These are phyloP conservation scores for Stictonetta naevosa DNA, from an alignment of 2,113 vertebrate species.

Conservation along the genomic window DNA sequence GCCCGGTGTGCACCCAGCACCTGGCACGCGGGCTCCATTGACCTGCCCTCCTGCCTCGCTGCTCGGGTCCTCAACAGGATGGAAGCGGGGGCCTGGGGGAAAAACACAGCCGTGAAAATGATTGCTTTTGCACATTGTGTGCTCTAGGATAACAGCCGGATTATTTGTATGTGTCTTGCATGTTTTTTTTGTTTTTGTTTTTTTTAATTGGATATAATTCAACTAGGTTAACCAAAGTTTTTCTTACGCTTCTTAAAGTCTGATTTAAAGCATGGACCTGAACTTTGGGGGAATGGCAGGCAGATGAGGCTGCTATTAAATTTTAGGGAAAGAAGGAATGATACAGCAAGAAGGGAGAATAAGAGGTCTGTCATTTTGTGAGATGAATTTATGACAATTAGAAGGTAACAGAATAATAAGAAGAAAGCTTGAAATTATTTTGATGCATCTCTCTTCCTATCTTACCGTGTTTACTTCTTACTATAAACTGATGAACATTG, in stretches of 20 bases:
- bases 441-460: not conserved
- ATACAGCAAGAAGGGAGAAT: not conserved
- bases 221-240: not conserved
- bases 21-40: fast-evolving
- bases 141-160: not conserved
- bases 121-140: not conserved
- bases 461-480: not conserved
- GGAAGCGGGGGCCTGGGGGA: not conserved
- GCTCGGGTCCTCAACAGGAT: fast-evolving
- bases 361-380: not conserved
- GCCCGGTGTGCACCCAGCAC: too few species aligned
- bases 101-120: not conserved
- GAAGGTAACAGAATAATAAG: not conserved
- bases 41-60: fast-evolving
- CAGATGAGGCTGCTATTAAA: not conserved
- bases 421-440: not conserved
- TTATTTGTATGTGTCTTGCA: not conserved
- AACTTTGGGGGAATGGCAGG: constrained; percentile 15
- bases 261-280: not conserved
- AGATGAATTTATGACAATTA: not conserved
- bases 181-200: too few species aligned
- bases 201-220: not conserved
- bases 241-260: fast-evolving
- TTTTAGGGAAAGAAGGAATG: not conserved
- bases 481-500: fast-evolving